These are phyloP conservation scores for Folsomia manolachei DNA, from an alignment of 2,888 invertebrate species.

Conservation along the genomic window DNA sequence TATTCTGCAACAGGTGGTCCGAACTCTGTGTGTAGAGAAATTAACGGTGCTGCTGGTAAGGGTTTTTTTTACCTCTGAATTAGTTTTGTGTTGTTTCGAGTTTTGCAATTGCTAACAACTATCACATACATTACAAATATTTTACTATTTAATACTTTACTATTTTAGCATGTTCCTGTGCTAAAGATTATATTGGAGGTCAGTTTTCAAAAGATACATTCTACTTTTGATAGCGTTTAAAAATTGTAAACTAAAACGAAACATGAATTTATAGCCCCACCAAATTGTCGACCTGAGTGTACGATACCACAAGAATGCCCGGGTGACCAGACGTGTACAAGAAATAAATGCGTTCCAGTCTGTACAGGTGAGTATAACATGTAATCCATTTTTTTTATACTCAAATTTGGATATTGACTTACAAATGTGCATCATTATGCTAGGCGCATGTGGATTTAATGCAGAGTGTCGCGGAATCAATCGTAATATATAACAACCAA, in stretches of 20 bases:
- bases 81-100: too few relatives aligned
- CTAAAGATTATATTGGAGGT: conserved; percentile 63
- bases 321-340: conserved; percentile 52
- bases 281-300: conserved; percentile 62
- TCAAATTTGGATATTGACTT: too few relatives aligned
- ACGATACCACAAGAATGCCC: conserved; percentile 43
- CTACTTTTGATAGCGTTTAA: neutral
- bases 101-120: too few relatives aligned
- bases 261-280: conserved; percentile 39
- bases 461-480: conserved; percentile 71
- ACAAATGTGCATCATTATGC: too few relatives aligned
- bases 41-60: conserved; percentile 60
- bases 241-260: conserved; percentile 13
- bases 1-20: too few relatives aligned
- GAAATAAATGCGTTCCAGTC: conserved; percentile 65
- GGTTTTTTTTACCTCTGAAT: too few relatives aligned
- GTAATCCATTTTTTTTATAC: too few relatives aligned
- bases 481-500: too few relatives aligned
- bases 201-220: conserved; percentile 62
- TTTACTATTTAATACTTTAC: too few relatives aligned
- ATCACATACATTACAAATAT: too few relatives aligned
- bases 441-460: conserved; percentile 67
- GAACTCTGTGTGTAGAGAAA: conserved; percentile 43
- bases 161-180: conserved; percentile 70
- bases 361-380: too few relatives aligned